Base-by-base conservation (phyloP, 2,888 invertebrate species). In the Cacoxenus indagator region DNA sequence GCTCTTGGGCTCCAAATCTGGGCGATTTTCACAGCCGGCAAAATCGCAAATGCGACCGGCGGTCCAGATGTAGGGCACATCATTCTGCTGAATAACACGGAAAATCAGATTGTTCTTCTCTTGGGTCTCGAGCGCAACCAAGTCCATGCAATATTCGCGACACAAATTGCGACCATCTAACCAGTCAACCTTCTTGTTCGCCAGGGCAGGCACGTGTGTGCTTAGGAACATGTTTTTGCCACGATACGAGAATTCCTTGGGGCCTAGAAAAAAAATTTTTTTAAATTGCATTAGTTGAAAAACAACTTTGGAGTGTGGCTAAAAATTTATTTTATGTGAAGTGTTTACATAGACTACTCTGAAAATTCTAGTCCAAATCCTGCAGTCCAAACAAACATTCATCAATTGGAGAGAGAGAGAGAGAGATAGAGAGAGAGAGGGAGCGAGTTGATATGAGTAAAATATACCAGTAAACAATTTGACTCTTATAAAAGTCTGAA, bases 61-160 rank as follows among this genome's bases (percentile, higher is more conserved):
- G 14, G 96, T 96, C 96, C 96, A 96, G 85, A 96, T 96, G 90
- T 96, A 96, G 2, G 96, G 95, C 59, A 95, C 94, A 87, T 96
- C 95, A 78, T 95, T 95, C 88, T 95, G 94, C 88, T 95, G 95
- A 76, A 96, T 95, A 54, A 95, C 91, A 88, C 93, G 93, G 92
- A 94, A 95, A 88, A 96, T 92, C 83, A 96, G 92, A 88, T 96
- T 95, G 86, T 96, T 96, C 88, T 96, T 95, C 87, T 95, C 95
- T 88, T 96, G 95, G 11, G 94, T 94, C 88, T 96, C 96, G 88
- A 96, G 90, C 22, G 95, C 95, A 61, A 96, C 93, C 78, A 96
- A 91, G 88, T 96, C 96, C 96, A 96, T 96, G 89, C 96, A 96
- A 89, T 96, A 96, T 87, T 96, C 95, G 76, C 96, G 91, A 90